Evolutionary conservation across 1,140 invertebrate genomes (phyloP).

Genomic region (Tribolium castaneum): DNA sequence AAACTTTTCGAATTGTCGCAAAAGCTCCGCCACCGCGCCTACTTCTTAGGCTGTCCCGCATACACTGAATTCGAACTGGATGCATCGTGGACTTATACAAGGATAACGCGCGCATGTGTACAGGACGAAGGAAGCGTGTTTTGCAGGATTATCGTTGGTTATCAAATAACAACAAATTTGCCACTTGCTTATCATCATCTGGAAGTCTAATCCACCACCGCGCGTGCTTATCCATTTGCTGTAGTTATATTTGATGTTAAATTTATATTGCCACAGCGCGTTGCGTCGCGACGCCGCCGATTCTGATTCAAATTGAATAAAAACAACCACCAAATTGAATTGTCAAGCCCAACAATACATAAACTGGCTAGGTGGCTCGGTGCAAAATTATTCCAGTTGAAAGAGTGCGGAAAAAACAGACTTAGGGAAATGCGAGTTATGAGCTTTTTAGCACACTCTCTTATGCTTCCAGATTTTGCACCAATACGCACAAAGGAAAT

Average conservation of each 20-base stretch:
- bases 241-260: neutral
- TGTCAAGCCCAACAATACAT: neutral
- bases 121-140: constrained; percentile 36
- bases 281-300: neutral
- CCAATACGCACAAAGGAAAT: too few species aligned
- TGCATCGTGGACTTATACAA: constrained; percentile 34
- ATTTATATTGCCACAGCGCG: neutral
- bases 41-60: constrained; percentile 32
- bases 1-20: constrained; percentile 3
- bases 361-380: neutral
- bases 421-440: neutral
- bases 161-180: constrained; percentile 23
- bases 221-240: neutral
- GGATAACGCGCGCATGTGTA: constrained; percentile 34
- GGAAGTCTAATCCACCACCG: neutral
- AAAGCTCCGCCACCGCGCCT: constrained; percentile 15
- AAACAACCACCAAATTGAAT: constrained; percentile 24
- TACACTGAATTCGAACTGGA: constrained; percentile 40
- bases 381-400: constrained; percentile 3
- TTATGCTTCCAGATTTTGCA: neutral
- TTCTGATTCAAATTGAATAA: constrained; percentile 9
- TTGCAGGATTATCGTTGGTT: constrained; percentile 31
- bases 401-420: neutral
- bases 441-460: neutral
- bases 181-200: neutral